Percentiles rank a stretch among this genome's conserved stretches.
These are phyloP conservation scores for Caenorhabditis japonica DNA, from an alignment of 2,888 invertebrate species.

Conservation along the genomic window DNA sequence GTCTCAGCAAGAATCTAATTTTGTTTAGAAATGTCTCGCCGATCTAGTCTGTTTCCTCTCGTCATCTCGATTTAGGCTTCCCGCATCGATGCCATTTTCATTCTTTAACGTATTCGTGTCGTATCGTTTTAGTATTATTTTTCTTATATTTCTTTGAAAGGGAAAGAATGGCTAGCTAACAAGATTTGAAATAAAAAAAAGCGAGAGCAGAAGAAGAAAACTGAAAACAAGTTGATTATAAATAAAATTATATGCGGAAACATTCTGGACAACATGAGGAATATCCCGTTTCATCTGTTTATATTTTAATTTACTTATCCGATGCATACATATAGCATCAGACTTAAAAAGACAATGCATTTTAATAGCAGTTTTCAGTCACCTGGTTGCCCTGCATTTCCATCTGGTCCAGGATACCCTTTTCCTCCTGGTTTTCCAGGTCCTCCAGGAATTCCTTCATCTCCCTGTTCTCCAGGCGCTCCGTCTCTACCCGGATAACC, in stretches of 20 bases:
- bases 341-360: not conserved
- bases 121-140: no score
- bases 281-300: constrained; percentile 23
- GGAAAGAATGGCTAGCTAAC: constrained; percentile 16
- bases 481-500: constrained; percentile 64
- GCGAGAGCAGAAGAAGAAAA: not conserved
- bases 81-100: no score
- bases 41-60: not conserved
- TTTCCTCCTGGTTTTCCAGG: constrained; percentile 58
- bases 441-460: constrained; percentile 56
- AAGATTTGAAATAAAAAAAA: not conserved
- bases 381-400: constrained; percentile 58
- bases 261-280: constrained; percentile 10
- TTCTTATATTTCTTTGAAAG: no score
- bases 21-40: no score
- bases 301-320: constrained; percentile 5
- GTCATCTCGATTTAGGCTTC: not conserved
- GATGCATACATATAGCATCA: not conserved
- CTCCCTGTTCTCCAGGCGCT: constrained; percentile 58
- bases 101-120: no score
- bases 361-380: constrained; percentile 2
- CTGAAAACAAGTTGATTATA: no score
- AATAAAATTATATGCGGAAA: constrained; percentile 3
- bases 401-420: constrained; percentile 56
- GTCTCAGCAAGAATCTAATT: no score